These are phyloP conservation scores for Mungos mungo DNA, from an alignment of 2,113 vertebrate species.

Conservation along the genomic window DNA sequence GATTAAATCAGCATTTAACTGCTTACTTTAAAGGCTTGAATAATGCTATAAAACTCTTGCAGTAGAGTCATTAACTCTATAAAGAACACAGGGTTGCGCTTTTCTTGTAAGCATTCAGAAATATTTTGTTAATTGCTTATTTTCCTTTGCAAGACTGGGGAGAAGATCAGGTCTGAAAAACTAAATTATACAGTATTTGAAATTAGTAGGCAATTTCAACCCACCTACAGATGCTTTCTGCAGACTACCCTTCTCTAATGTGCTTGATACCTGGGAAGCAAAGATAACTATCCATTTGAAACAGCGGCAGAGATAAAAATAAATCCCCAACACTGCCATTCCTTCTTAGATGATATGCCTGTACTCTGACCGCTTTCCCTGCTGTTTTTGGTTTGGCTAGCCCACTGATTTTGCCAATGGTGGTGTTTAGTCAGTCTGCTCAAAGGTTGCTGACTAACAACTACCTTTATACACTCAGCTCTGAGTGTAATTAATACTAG, in stretches of 20 bases:
- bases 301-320: slow-evolving; percentile 72
- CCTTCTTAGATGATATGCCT: slow-evolving; percentile 43
- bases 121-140: slow-evolving; percentile 57
- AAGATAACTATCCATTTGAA: slow-evolving; percentile 66
- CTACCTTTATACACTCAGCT: slow-evolving; percentile 17
- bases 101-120: slow-evolving; percentile 43
- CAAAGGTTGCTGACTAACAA: slow-evolving; percentile 52
- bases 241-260: slow-evolving; percentile 40
- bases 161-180: slow-evolving; percentile 53
- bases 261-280: slow-evolving; percentile 57
- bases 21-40: slow-evolving; percentile 52
- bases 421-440: slow-evolving; percentile 62
- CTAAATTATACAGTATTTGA: slow-evolving; percentile 72
- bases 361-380: slow-evolving; percentile 18
- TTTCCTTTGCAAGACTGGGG: not conserved
- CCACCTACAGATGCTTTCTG: slow-evolving; percentile 37
- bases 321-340: slow-evolving; percentile 46
- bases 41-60: slow-evolving; percentile 48
- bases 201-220: slow-evolving; percentile 68
- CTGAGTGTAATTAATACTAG: slow-evolving; percentile 45
- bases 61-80: slow-evolving; percentile 21
- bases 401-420: slow-evolving; percentile 29
- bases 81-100: slow-evolving; percentile 43
- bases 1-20: slow-evolving; percentile 55
- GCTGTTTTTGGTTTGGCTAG: slow-evolving; percentile 39